Evolutionary conservation across 2,113 vertebrate species (phyloP).

Genomic region (Hiodon alosoides): DNA sequence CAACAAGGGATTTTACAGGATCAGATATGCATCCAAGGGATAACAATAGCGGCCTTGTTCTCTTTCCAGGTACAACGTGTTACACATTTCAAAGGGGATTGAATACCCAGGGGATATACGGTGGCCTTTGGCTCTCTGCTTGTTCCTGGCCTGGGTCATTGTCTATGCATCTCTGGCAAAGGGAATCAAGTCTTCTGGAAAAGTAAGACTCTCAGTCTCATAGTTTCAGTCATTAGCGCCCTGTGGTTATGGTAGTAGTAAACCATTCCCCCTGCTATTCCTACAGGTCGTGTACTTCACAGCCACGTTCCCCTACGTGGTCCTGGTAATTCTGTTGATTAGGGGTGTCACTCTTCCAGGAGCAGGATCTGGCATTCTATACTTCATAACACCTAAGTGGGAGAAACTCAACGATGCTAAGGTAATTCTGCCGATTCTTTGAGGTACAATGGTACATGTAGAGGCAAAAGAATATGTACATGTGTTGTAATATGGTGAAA

Average conservation of each 20-base stretch:
- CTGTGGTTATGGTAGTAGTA: too few relatives aligned
- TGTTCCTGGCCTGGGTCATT: slow-evolving; percentile 90
- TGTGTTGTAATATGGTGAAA: neutral
- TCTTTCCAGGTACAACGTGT: slow-evolving; percentile 81
- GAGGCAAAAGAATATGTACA: neutral
- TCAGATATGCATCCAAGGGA: neutral
- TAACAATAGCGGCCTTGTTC: neutral
- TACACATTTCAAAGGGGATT: slow-evolving; percentile 97
- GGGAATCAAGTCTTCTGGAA: slow-evolving; percentile 98
- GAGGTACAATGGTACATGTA: neutral
- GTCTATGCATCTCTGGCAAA: slow-evolving; percentile 93
- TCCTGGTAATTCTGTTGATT: slow-evolving; percentile 89
- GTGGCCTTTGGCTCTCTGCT: slow-evolving; percentile 84
- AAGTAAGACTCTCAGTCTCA: slow-evolving; percentile 65
- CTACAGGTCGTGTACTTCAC: slow-evolving; percentile 95
- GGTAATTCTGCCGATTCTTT: slow-evolving; percentile 54
- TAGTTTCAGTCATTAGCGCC: neutral
- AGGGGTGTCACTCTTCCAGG: slow-evolving; percentile 91
- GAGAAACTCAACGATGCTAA: slow-evolving; percentile 92
- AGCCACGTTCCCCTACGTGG: slow-evolving; percentile 92
- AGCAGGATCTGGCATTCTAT: slow-evolving; percentile 87
- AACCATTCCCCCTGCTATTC: neutral
- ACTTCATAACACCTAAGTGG: slow-evolving; percentile 98
- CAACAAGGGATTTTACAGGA: neutral
- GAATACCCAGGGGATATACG: slow-evolving; percentile 92